These are phyloP conservation scores for Coreius guichenoti DNA, from an alignment of 2,797 vertebrate genomes.

Conservation along the genomic window DNA sequence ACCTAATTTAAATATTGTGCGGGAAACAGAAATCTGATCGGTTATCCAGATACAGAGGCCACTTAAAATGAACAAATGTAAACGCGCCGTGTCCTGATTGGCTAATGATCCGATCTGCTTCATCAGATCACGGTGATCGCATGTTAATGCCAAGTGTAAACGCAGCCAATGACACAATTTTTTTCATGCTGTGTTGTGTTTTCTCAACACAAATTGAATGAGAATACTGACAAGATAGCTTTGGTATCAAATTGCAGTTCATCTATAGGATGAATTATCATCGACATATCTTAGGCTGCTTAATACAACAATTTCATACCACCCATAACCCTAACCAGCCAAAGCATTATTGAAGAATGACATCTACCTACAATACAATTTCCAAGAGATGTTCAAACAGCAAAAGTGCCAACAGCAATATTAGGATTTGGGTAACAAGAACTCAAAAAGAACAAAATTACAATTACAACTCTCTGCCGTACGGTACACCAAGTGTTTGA, in stretches of 20 bases:
- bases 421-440: not conserved
- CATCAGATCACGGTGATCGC: too few relatives aligned
- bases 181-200: not conserved
- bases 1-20: too few relatives aligned
- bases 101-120: too few relatives aligned
- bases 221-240: constrained; percentile 29
- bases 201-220: not conserved
- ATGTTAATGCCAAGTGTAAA: too few relatives aligned
- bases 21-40: too few relatives aligned
- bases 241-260: constrained; percentile 40
- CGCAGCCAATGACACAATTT: not conserved
- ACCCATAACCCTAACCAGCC: not conserved
- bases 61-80: too few relatives aligned
- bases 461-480: not conserved
- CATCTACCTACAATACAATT: not conserved
- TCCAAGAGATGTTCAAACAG: not conserved
- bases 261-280: constrained; percentile 16
- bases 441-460: not conserved
- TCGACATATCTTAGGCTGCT: constrained; percentile 9
- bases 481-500: constrained; percentile 71
- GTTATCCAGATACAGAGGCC: too few relatives aligned
- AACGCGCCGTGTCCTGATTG: too few relatives aligned
- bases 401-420: not conserved
- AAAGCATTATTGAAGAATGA: not conserved
- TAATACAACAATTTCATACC: not conserved